Conservation (phyloP, 2,888 invertebrate species). For the Leucophenga maculata region DNA sequence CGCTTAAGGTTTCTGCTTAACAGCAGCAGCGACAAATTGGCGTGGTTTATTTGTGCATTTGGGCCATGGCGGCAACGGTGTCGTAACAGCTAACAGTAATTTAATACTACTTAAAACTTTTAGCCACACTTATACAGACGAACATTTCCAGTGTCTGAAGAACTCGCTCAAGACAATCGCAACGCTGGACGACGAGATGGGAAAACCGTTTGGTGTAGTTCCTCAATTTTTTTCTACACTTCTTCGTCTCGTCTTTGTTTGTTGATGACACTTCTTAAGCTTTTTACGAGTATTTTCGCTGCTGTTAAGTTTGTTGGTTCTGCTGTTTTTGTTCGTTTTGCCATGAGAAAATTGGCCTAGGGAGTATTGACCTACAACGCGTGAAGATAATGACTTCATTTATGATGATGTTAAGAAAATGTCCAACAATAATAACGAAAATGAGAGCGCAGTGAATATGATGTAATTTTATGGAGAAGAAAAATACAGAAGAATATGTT, state of each 20-base stretch:
- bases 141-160: neutral
- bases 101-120: constrained; percentile 64
- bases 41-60: constrained; percentile 53
- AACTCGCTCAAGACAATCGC: neutral
- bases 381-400: too few species aligned
- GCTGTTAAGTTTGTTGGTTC: constrained; percentile 17
- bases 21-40: constrained; percentile 15
- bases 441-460: too few species aligned
- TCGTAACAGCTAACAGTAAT: constrained; percentile 64
- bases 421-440: too few species aligned
- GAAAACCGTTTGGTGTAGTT: neutral
- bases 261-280: constrained; percentile 12
- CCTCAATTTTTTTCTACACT: neutral
- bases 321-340: constrained; percentile 22
- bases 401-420: too few species aligned
- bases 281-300: constrained; percentile 25
- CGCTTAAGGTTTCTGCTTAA: neutral
- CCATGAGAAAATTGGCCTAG: constrained; percentile 45
- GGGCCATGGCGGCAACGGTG: constrained; percentile 61
- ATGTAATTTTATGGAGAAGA: too few species aligned
- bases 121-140: constrained; percentile 28
- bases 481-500: too few species aligned
- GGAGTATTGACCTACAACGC: constrained; percentile 53
- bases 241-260: neutral
- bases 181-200: neutral